These are phyloP conservation scores for Aethes cnicana DNA, from an alignment of 2,888 invertebrate genomes.

Conservation along the genomic window DNA sequence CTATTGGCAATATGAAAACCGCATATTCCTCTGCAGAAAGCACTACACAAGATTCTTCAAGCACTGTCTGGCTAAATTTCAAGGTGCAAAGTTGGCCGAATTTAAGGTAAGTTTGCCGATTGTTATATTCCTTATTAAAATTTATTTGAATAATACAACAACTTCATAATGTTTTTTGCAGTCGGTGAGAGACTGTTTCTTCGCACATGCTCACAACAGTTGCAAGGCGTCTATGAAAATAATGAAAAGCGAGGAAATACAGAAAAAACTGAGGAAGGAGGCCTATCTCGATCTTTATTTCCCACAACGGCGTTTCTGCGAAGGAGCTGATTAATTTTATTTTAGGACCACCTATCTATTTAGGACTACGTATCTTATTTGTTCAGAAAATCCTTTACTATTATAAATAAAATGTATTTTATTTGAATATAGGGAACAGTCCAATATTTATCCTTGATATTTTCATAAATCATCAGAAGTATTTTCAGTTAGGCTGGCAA, in stretches of 20 bases:
- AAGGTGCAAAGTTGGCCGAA: constrained; percentile 65
- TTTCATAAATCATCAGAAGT: no score
- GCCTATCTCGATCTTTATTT: constrained; percentile 75
- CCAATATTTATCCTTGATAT: no score
- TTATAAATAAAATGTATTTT: no score
- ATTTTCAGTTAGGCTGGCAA: constrained; percentile 6
- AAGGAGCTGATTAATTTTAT: constrained; percentile 38
- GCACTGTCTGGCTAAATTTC: constrained; percentile 68
- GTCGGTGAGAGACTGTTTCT: constrained; percentile 78
- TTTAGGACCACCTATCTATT: background rate
- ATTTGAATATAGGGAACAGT: no score
- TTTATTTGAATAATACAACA: background rate
- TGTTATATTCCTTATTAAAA: background rate
- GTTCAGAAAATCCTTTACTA: no score
- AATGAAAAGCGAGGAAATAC: constrained; percentile 72
- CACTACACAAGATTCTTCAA: constrained; percentile 68
- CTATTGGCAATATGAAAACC: constrained; percentile 81
- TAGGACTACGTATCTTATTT: background rate
- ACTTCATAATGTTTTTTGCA: constrained; percentile 50
- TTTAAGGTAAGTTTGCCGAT: constrained; percentile 66
- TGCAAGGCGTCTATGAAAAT: constrained; percentile 78
- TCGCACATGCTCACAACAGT: constrained; percentile 76
- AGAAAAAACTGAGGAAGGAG: constrained; percentile 73
- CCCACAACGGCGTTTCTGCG: constrained; percentile 66
- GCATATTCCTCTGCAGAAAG: constrained; percentile 70